A percentile compares a stretch with the other conserved stretches of the same genome.
Evolutionary conservation across 2,888 invertebrate genomes (phyloP).

Genomic region (Rhimphoctona megacephalus): DNA sequence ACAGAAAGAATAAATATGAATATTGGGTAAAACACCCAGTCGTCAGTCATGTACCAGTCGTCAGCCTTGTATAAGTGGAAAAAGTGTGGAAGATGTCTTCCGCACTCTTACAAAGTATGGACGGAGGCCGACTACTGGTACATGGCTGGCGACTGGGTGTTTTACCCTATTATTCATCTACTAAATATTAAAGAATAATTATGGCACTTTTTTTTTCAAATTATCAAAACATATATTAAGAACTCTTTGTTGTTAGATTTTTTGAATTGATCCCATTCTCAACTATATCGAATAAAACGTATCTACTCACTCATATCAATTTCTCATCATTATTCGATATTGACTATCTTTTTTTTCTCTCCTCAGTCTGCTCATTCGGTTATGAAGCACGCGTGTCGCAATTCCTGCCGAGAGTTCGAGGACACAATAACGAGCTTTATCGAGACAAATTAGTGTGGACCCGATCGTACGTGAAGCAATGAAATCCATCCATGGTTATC

Average conservation of each 20-base stretch:
- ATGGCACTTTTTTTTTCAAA: neutral
- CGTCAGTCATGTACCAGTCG: no score
- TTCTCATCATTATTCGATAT: neutral
- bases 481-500: constrained; percentile 30
- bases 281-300: no score
- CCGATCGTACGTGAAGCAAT: neutral
- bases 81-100: no score
- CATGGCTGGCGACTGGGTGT: no score
- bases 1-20: neutral
- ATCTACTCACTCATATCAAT: neutral
- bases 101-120: no score
- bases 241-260: neutral
- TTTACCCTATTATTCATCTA: no score
- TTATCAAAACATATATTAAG: neutral
- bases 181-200: no score
- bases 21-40: no score
- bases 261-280: no score
- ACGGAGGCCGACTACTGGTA: no score
- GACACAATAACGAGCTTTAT: constrained; percentile 51
- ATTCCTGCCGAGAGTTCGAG: constrained; percentile 2
- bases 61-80: no score
- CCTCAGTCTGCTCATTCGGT: neutral
- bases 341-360: neutral
- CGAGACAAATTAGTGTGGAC: constrained; percentile 41
- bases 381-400: neutral